phyloP scores from a whole-genome alignment of 2,113 vertebrate species.

The Bos taurus region ARS-UCD2.0 NC_037329.1:70695001-70695500 shows the following conservation, averaged over 20 bases:
- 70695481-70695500: background rate
- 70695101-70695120: background rate
- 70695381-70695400: background rate
- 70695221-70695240: accelerated
- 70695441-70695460: background rate
- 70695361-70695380: background rate
- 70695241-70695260: too few relatives aligned
- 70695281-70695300: background rate
- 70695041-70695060: background rate
- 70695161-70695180: background rate
- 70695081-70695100: background rate
- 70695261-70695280: background rate
- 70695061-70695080: background rate
- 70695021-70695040: background rate
- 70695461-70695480: background rate
- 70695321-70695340: background rate
- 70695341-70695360: background rate
- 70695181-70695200: background rate
- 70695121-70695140: background rate
- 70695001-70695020: background rate
- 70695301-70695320: background rate
- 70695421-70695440: background rate
- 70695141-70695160: background rate
- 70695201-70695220: background rate
- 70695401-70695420: background rate